Conservation (phyloP, 2,113 vertebrate species). For the Australoheros scitulus region DNA sequence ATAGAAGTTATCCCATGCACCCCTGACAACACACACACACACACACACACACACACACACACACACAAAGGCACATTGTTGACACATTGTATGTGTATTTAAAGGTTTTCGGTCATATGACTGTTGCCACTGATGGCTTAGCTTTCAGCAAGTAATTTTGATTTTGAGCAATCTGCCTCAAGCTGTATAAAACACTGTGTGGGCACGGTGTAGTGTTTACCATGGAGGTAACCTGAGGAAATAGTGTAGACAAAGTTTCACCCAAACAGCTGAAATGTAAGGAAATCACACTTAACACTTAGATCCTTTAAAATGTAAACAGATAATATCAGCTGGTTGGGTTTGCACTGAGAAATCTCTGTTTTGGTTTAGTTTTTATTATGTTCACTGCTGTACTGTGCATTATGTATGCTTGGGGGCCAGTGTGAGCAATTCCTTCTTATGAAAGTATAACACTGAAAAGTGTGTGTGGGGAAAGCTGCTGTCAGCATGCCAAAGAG, state of each 20-base stretch:
- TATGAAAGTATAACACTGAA: neutral
- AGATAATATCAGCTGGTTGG: neutral
- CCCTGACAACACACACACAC: no score
- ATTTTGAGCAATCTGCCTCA: neutral
- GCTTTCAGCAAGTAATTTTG: neutral
- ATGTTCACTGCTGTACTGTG: neutral
- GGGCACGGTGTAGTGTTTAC: slow-evolving; percentile 16
- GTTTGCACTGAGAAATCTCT: neutral
- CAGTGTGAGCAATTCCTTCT: neutral
- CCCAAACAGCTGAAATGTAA: neutral
- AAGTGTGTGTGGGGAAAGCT: neutral
- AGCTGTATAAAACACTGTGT: neutral
- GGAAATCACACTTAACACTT: neutral
- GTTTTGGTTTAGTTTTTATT: neutral
- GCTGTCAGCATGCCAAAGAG: neutral
- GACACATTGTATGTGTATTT: neutral
- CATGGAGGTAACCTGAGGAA: neutral
- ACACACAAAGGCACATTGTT: neutral
- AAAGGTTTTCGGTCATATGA: neutral
- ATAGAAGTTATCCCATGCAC: neutral
- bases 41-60: neutral
- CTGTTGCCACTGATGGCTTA: neutral
- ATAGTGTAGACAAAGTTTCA: neutral
- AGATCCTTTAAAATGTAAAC: neutral
- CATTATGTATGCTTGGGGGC: neutral